phyloP scores from a whole-genome alignment of 2,113 vertebrate species.

The Pelusios castaneus region DNA sequence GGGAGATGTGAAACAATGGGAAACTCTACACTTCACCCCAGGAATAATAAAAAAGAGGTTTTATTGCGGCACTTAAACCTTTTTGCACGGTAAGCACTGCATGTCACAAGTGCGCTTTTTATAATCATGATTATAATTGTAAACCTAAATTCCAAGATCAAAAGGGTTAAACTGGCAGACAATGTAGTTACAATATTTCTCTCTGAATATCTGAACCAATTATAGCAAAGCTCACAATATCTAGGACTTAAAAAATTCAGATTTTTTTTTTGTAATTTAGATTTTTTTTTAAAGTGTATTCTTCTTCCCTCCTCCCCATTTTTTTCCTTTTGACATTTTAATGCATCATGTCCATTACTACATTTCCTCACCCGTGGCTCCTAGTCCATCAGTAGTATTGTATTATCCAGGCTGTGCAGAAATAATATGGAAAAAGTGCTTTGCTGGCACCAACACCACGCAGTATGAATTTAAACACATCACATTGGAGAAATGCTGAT shows the following conservation, averaged over 20 bases:
- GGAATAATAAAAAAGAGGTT: slow-evolving; percentile 35
- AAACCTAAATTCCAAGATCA: slow-evolving; percentile 58
- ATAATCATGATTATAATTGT: slow-evolving; percentile 63
- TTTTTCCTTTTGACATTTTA: slow-evolving; percentile 69
- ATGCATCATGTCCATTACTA: slow-evolving; percentile 68
- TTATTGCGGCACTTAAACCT: slow-evolving; percentile 30
- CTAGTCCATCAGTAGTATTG: slow-evolving; percentile 66
- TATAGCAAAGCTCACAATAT: not conserved
- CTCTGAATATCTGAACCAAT: not conserved
- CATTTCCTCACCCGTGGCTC: slow-evolving; percentile 69
- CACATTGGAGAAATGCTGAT: slow-evolving; percentile 57
- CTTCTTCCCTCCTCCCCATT: slow-evolving; percentile 26
- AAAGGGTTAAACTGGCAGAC: slow-evolving; percentile 49
- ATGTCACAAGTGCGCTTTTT: slow-evolving; percentile 47
- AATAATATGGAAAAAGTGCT: slow-evolving; percentile 67
- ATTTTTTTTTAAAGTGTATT: slow-evolving; percentile 60
- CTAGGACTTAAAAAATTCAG: slow-evolving; percentile 13
- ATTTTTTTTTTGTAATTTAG: slow-evolving; percentile 34
- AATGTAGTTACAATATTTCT: not conserved
- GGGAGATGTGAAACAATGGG: slow-evolving; percentile 63
- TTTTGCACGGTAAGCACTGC: slow-evolving; percentile 19
- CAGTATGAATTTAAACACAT: slow-evolving; percentile 85
- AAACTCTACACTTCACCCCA: slow-evolving; percentile 30
- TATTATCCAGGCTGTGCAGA: slow-evolving; percentile 60
- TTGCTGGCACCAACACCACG: slow-evolving; percentile 61